Base-by-base conservation (phyloP, 2,797 vertebrate species). In the Sorex maritimensis region DNA sequence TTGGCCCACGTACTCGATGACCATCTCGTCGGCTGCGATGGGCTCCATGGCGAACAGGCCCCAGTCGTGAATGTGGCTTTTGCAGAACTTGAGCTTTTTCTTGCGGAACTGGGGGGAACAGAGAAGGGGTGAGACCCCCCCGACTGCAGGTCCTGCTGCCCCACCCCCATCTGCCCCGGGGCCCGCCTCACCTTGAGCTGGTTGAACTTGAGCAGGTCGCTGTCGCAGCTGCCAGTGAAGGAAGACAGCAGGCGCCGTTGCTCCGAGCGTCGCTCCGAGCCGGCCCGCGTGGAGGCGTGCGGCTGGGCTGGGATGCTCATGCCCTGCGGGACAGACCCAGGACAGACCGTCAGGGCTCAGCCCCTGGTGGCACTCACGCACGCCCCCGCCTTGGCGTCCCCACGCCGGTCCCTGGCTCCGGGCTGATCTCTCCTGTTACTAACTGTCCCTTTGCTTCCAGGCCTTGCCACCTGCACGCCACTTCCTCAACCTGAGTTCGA, bases 1-100 rank as follows among this genome's bases (percentile, higher is more conserved):
- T 97, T 99, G 99, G 46, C 99, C 99, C 88, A 99, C 99, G 0
- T 99, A 99, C 86, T 99, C 99, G 0, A 99, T 99, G 94, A 99
- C 99, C 99, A 99, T 99, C 96, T 99, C 99, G n/a, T 99, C 99
- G 0, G 99, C 99, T 9, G 99, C 99, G 2, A 99, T 99, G 80
- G 99, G 99, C 97, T 99, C 99, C 99, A 99, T 98, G 9, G 99
- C 99, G 8, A 99, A 99, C 97, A 99, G 98, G 92, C 99, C 99
- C 99, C 99, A 99, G 98, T 99, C 99, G 0, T 99, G 99, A 96
- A 99, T 99, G 98, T 99, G 98, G 55, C 99, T 99, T 98, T 98
- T 99, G 94, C 99, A 99, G 98, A 99, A 99, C 80, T 99, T 97
- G 94, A 99, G 99, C 95, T 99, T 99, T 95, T 99, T 99, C 98